Evolutionary conservation across 2,888 invertebrate species (phyloP).

Genomic region (Rhaphigaster nebulosa): DNA sequence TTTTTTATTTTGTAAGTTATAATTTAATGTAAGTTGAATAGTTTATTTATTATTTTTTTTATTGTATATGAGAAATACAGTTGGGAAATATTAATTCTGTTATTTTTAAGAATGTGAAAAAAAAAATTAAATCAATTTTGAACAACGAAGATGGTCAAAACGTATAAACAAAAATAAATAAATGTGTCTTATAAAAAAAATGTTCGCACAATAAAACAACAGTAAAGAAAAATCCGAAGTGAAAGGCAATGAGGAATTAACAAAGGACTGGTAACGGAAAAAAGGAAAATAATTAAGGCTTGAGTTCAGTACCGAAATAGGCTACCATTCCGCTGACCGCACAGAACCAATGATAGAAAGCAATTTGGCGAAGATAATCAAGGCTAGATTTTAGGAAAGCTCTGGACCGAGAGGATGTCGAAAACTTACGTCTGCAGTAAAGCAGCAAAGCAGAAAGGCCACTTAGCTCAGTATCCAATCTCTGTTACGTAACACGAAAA

Average conservation of each 20-base stretch:
- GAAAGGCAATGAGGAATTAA: not conserved
- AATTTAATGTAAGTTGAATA: no score
- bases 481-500: not conserved
- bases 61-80: no score
- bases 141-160: no score
- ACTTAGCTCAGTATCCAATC: not conserved
- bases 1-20: no score
- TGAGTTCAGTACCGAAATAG: not conserved
- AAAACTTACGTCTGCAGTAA: not conserved
- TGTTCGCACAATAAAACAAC: no score
- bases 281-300: not conserved
- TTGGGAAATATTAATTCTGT: no score
- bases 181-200: no score
- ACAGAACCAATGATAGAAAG: conserved; percentile 19
- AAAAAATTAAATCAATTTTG: no score
- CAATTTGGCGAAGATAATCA: conserved; percentile 43
- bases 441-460: not conserved
- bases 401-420: conserved; percentile 13
- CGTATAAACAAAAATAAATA: no score
- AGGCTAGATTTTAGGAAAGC: conserved; percentile 25
- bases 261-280: not conserved
- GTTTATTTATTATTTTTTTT: no score
- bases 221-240: not conserved
- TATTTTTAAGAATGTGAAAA: no score
- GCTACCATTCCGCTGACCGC: conserved; percentile 13